Evolutionary conservation across 2,113 vertebrate species (phyloP), one percentile per base, ranked within the genome.

Genomic region (Leucopsar rothschildi): DNA sequence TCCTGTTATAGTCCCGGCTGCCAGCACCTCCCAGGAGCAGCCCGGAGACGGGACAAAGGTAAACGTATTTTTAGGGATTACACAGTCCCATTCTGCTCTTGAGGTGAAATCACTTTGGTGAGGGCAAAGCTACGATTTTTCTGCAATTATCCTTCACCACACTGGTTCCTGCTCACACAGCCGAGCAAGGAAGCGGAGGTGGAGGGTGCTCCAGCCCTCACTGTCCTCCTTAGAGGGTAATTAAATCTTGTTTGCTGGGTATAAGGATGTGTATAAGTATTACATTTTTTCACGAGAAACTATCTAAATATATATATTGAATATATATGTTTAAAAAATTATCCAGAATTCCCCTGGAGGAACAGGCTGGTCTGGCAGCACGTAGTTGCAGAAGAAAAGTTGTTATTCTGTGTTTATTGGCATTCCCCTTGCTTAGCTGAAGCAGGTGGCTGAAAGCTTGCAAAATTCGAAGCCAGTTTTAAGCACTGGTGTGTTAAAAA

Each of bases 1-100:
- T 60, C 33, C 64, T 0, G 0, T 47, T 53, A 49, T 0, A 2
- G 22, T 65, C 27, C 57, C 0, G 0, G 72, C 57, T 77, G 47
- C 47, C 0, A 0, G 45, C 40, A 28, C 52, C n/a, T 47, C 45
- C 22, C 12, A 22, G 47, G 42, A 25, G 10, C 56, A 63, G 56
- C 56, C 42, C 28, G 27, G 35, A 66, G 31, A 39, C 72, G 49
- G 37, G 57, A 40, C 13, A 24, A 35, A 19, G 44, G 24, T 42
- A 56, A 64, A 52, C 0, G 0, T 35, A 27, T n/a, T 77, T 86
- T 79, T 44, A 29, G 24, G 35, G 27, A 33, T 44, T 50, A 27
- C 31, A 47, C 1, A 5, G 16, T 25, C 53, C 22, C 0, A 1
- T 25, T 42, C 25, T 37, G 14, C 29, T 33, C 50, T 56, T 1